Evolutionary conservation across 2,797 vertebrate species (phyloP), one percentile per base, ranked within the genome.

Genomic region (Amblyraja radiata): DNA sequence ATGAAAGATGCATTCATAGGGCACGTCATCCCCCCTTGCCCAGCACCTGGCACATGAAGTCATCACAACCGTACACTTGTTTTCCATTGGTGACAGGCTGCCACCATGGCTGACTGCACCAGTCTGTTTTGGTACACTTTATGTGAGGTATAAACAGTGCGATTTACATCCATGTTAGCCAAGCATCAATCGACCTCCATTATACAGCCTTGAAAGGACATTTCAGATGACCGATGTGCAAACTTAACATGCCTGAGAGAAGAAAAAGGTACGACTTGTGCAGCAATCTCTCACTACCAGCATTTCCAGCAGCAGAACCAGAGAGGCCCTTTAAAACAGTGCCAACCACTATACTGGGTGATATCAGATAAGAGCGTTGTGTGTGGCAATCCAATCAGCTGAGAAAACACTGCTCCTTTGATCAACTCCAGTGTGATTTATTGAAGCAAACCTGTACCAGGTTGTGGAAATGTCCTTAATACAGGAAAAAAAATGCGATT

Each of bases 31-130:
- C 71, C 90, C 71, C 16, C 73, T 74, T 76, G 90, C 90, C 16
- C 90, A 92, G 73, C 90, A 76, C 90, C 90, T 92, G 90, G 90
- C 76, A 71, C 39, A 92, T 92, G 90, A 92, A 92, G 73, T 92
- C 71, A 92, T 76, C 90, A 92, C 46, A 54, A 76, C 21, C 10
- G 1, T 76, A 58, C 36, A 76, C 71, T 92, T 73, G 25, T 76
- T 54, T 76, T 76, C 90, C 71, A 46, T 73, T 73, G 46, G 71
- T 76, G 90, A 76, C 90, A 92, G 90, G 46, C 71, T 92, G 71
- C 36, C 76, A 28, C 90, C 90, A 76, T 92, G 39, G 68, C 58
- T 76, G 21, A 92, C 90, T 92, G 90, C 90, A 68, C 71, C 71
- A 76, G 58, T 76, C 71, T 92, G 39, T 92, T 92, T 71, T 58